Evolutionary conservation across 2,888 invertebrate species (phyloP).

Genomic region (Drosophila limbata): DNA sequence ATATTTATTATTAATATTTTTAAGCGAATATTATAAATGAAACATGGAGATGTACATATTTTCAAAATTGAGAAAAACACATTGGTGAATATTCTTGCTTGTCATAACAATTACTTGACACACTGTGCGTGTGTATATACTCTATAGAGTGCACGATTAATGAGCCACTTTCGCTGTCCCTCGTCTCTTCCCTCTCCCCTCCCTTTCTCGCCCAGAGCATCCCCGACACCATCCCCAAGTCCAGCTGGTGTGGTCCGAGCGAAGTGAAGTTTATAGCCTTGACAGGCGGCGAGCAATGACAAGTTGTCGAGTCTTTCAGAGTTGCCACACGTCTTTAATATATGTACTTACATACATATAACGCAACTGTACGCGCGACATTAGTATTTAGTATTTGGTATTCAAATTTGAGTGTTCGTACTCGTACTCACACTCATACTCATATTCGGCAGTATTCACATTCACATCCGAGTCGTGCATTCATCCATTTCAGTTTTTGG

Average conservation of each 20-base stretch:
- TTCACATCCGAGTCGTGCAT: constrained; percentile 39
- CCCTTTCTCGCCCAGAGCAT: background rate
- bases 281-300: constrained; percentile 34
- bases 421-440: constrained; percentile 18
- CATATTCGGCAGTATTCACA: constrained; percentile 19
- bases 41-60: no score
- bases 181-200: background rate
- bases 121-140: background rate
- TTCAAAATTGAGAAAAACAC: no score
- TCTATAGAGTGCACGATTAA: constrained; percentile 28
- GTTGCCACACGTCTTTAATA: constrained; percentile 25
- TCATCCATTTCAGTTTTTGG: constrained; percentile 44
- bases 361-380: constrained; percentile 38
- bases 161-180: constrained; percentile 38
- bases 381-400: background rate
- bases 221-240: background rate
- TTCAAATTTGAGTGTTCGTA: background rate
- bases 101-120: no score
- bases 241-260: constrained; percentile 13
- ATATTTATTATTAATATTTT: no score
- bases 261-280: constrained; percentile 44
- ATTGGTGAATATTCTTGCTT: no score
- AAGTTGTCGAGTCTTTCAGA: constrained; percentile 17
- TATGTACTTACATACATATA: background rate
- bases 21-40: no score